Base-by-base conservation (phyloP, 37 sponge, comb jelly and placozoan species). In the Chondrilla cf. caribensis region DNA sequence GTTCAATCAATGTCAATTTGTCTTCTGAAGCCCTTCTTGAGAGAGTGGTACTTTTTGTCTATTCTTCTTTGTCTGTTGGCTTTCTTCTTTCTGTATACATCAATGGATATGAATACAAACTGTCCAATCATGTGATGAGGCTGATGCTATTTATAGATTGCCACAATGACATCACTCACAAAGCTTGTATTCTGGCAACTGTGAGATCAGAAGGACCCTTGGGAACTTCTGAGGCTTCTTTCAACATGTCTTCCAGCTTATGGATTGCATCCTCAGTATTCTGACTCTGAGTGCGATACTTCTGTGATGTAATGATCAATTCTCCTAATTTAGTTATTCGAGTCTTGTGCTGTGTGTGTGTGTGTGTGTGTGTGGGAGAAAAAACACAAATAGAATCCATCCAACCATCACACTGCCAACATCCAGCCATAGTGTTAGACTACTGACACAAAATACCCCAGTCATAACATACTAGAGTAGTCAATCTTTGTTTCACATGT, bases 21-120 rank as follows among this genome's bases (percentile, higher is more conserved):
- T 76, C 32, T 80, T 79, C 93, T 88, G 11, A 68, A 62, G 0
- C 14, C 0, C 54, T 95, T 95, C 73, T 87, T 92, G 19, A 70
- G 29, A 29, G 95, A 89, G 24, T 89, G 90, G 44, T 92, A 95
- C 47, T 95, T 92, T 57, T 95, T 95, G 4, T 88, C 90, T 57
- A 54, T 64, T 62, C 64, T 35, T 58, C 93, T 86, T 54, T 67
- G 66, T 59, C 58, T 78, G 33, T 88, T 79, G 32, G 88, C 84
- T 54, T 73, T 82, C 6, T 87, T 79, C 44, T 92, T 90, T 43
- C 95, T 95, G 70, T 28, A 38, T 32, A n/a, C n/a, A n/a, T n/a
- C n/a, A n/a, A n/a, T n/a, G n/a, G n/a, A n/a, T n/a, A 54, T 36
- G 21, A 68, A 66, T 21, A 80, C 7, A 25, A 58, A 79, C 28